Base-by-base conservation (phyloP, 1,140 invertebrate genomes). In the Lepidurus arcticus region DNA sequence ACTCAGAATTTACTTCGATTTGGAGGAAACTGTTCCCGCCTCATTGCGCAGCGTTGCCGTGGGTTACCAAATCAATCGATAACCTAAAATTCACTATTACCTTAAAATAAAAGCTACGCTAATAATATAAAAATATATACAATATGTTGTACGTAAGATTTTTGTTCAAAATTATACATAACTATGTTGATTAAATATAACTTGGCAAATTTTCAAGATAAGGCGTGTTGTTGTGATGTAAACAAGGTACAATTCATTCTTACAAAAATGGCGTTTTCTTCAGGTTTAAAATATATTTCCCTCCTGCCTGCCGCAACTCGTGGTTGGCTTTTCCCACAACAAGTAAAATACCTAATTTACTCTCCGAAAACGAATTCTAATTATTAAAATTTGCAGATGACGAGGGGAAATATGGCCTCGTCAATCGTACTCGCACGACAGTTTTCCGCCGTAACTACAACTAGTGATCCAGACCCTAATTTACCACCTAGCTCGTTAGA, bases 401-500 rank as follows among this genome's bases (percentile, higher is more conserved):
- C 21, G 47, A 65, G 53, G n/a, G 8, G 53, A 65, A 65, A 65
- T 21, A 7, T 65, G n/a, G 53, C n/a, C 16, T 65, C 21, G 53
- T 34, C 4, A 34, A 65, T 8, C 21, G 47, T 13, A 65, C 13
- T 65, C 13, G 8, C 53, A 65, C 53, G 13, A 13, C 53, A 65
- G 21, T 5, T 79, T 76, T 73, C 42, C 10, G 81, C 80, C 73
- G 81, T 24, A 73, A 75, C 75, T 76, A 73, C 78, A 79, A 75
- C 34, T 21, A 73, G 11, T 74, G 77, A 42, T 21, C 53, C 24
- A 73, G 77, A 42, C 1, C 4, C 26, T 9, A 45, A 73, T n/a
- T 42, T 45, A 43, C 21, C 21, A 42, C 65, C 44, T 1, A 74
- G 76, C 74, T 8, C 4, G 79, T 82, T 85, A 73, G 85, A 89